Evolutionary conservation across 2,888 invertebrate genomes (phyloP).

Genomic region (Eumacrocentrus americanus): DNA sequence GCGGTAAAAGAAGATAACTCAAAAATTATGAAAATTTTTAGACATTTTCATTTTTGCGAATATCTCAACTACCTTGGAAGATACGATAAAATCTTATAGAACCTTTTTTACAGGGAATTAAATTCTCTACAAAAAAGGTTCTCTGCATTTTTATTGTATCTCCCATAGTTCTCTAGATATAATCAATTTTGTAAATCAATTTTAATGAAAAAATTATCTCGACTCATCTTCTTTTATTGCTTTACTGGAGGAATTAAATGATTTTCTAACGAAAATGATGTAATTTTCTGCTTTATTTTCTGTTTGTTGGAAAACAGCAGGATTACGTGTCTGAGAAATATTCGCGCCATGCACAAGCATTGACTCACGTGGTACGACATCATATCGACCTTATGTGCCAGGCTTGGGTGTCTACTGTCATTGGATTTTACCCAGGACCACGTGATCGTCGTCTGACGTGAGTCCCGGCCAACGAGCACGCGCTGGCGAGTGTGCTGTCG

Average conservation of each 20-base stretch:
- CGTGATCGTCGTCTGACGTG: constrained; percentile 8
- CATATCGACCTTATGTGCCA: constrained; percentile 10
- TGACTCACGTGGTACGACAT: constrained; percentile 16
- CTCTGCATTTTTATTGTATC: not conserved
- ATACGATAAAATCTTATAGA: not conserved
- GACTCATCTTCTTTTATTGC: not conserved
- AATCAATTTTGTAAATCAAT: not conserved
- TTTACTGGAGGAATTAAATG: too few relatives aligned
- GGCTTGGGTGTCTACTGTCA: constrained; percentile 3
- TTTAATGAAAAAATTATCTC: not conserved
- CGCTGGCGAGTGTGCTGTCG: not conserved
- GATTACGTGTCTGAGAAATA: not conserved
- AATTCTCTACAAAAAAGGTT: not conserved
- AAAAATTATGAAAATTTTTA: not conserved
- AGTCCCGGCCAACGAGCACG: constrained; percentile 3
- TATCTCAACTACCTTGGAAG: too few relatives aligned
- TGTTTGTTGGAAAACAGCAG: not conserved
- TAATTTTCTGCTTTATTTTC: not conserved
- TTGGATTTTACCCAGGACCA: constrained; percentile 9
- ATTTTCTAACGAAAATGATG: too few relatives aligned
- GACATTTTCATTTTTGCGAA: too few relatives aligned
- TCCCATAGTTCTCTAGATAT: not conserved
- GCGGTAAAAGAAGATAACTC: not conserved
- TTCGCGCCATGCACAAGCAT: not conserved
- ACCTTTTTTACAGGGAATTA: not conserved